A percentile compares a stretch with the other conserved stretches of the same genome.
These are phyloP conservation scores for Poecile atricapillus DNA, from an alignment of 2,113 vertebrate genomes.

Conservation along the genomic window DNA sequence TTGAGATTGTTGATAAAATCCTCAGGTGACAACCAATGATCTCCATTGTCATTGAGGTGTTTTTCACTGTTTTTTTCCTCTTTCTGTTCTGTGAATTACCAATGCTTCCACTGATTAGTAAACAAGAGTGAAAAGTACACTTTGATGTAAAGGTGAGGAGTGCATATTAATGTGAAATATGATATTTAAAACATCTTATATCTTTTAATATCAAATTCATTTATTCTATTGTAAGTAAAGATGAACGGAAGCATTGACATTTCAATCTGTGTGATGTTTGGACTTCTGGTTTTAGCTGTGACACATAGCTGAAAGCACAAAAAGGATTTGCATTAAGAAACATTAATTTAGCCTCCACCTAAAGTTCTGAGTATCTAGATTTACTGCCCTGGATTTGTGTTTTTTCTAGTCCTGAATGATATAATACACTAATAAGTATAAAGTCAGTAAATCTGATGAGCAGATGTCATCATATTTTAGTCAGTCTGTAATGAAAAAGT, in stretches of 20 bases:
- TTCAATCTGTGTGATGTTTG: neutral
- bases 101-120: neutral
- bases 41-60: neutral
- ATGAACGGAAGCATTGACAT: neutral
- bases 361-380: neutral
- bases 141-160: neutral
- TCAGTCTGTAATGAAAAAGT: neutral
- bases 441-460: neutral
- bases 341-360: neutral
- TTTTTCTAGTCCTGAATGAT: neutral
- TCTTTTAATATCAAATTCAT: neutral
- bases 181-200: neutral
- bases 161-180: neutral
- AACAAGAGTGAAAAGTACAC: neutral
- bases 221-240: neutral
- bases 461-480: neutral
- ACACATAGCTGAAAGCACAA: neutral
- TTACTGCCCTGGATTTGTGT: neutral
- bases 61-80: accelerated
- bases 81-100: neutral
- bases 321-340: neutral
- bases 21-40: neutral
- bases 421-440: neutral
- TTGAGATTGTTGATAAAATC: neutral
- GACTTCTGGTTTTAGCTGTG: neutral